Evolutionary conservation across 2,888 invertebrate species (phyloP), one percentile per base, ranked within the genome.

Genomic region (Onchidella celtica): DNA sequence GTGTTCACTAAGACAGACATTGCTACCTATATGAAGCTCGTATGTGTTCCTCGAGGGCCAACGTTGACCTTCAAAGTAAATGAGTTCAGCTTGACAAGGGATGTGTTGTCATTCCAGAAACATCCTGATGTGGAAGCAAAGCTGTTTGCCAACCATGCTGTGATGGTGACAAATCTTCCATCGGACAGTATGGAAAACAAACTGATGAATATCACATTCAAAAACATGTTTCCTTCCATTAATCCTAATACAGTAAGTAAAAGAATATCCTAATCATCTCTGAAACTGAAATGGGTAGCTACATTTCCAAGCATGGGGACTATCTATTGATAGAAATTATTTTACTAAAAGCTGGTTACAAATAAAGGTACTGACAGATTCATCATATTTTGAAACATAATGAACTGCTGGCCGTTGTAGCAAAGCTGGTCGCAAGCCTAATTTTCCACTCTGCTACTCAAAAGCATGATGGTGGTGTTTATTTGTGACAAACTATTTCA

Each of bases 191-290:
- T 88, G 81, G 90, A 92, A 66, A 85, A 91, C n/a, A 91, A 92
- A 82, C 94, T 99, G 27, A 97, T 98, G 96, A 96, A 98, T 3
- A 96, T 97, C 21, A 98, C 97, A 95, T 98, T 99, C 92, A 99
- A 99, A 94, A 99, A 98, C 91, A 97, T 99, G 98, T 99, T 99
- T 92, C 99, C 99, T 0, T 96, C 97, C 0, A 97, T 99, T 78
- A 99, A 99, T 93, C 95, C 99, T 84, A 97, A 97, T 55, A 96
- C 96, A 88, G 97, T 97, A 93, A 94, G 94, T 83, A 32, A n/a
- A n/a, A n/a, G 14, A 59, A n/a, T n/a, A n/a, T n/a, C n/a, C n/a
- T n/a, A n/a, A n/a, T n/a, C n/a, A n/a, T n/a, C n/a, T n/a, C n/a
- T n/a, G n/a, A n/a, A n/a, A n/a, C n/a, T n/a, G n/a, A n/a, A n/a